phyloP scores from a whole-genome alignment of 2,888 invertebrate species.

The Eupithecia exiguata region DNA sequence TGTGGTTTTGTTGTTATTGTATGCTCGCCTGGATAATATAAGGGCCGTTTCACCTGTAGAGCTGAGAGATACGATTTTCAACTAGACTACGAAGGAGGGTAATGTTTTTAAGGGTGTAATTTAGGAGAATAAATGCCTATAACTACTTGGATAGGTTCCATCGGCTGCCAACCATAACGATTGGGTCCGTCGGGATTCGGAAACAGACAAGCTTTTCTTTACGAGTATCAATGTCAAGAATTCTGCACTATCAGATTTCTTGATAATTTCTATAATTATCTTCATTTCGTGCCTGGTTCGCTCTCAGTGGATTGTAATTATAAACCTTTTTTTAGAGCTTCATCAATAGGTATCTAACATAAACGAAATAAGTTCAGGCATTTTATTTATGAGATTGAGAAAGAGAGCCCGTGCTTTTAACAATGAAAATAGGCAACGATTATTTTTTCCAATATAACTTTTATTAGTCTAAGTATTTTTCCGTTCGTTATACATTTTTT shows the following conservation, averaged over 20 bases:
- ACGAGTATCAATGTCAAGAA: no score
- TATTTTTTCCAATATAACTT: neutral
- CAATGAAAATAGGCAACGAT: neutral
- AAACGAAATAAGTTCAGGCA: neutral
- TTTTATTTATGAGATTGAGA: neutral
- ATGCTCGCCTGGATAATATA: neutral
- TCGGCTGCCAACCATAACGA: neutral
- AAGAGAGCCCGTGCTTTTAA: neutral
- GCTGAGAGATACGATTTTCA: neutral
- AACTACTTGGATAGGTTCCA: no score
- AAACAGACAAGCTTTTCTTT: no score
- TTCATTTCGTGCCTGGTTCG: neutral
- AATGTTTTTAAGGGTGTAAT: neutral
- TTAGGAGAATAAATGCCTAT: no score
- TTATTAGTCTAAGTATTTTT: neutral
- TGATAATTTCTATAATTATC: no score
- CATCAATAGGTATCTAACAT: no score
- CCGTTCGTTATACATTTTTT: neutral
- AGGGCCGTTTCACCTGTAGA: neutral
- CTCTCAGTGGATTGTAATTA: neutral
- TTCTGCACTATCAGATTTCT: no score
- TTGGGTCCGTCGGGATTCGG: no score
- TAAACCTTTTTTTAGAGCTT: neutral
- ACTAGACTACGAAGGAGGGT: neutral
- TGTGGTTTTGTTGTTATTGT: conserved; percentile 25